Evolutionary conservation across 2,888 invertebrate genomes (phyloP), one percentile per base, ranked within the genome.

Genomic region (Trypoxylon attenuatum): DNA sequence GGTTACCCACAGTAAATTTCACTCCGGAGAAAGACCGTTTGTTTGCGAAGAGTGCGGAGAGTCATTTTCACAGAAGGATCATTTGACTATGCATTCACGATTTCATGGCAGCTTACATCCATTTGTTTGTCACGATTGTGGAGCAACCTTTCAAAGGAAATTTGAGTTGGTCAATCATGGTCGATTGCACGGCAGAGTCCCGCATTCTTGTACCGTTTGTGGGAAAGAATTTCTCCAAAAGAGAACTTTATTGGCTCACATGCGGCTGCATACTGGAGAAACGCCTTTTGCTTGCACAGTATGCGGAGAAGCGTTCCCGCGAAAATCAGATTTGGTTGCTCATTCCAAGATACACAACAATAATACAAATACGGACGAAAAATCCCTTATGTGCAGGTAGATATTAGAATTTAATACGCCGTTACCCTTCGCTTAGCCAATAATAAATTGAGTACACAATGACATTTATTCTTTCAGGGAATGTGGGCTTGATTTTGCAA

Each of bases 101-200:
- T 96, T 96, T 88, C 97, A 97, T 88, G 97, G 96, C n/a, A 98
- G 98, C 5, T 92, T 97, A 81, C 95, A 96, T 81, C 98, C 98
- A 8, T 98, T 97, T 88, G 94, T 94, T 76, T 98, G 98, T 87
- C 92, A 93, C 53, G 96, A 96, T 83, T 98, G 98, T 83, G 94
- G 94, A 18, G 93, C 92, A 52, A 94, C 94, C 61, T 95, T 95
- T 88, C 93, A 94, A 59, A 90, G 95, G 68, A 95, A 95, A 89
- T 95, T 95, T 88, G 94, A 95, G 86, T 89, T 95, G 74, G 94
- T 95, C 45, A 94, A 94, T 87, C 95, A 95, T 87, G 94, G 94
- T 8, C 90, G 94, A 5, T 90, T 94, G 68, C 95, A 95, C 86
- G 95, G 95, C 21, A 89, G 93, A 56, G 91, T 94, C 71, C 95